phyloP scores from a whole-genome alignment of 2,113 vertebrate species.

The Sisor rabdophorus region DNA sequence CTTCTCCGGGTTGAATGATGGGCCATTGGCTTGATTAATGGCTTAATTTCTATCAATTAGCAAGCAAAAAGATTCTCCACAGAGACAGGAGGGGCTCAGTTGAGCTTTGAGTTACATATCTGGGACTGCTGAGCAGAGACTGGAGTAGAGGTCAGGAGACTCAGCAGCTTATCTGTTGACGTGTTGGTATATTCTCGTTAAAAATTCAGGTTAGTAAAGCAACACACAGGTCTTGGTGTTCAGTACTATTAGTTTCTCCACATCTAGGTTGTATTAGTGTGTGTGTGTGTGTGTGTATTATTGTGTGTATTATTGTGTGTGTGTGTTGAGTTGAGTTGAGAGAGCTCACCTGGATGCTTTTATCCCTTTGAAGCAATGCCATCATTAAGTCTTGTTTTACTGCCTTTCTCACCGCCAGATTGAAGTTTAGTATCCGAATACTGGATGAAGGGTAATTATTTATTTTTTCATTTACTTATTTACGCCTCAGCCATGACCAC shows the following conservation, averaged over 20 bases:
- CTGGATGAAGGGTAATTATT: constrained; percentile 50
- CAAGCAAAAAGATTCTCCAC: constrained; percentile 87
- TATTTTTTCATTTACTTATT: constrained; percentile 50
- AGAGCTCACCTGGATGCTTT: neutral
- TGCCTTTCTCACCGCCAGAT: constrained; percentile 46
- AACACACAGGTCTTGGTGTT: constrained; percentile 4
- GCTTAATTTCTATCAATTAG: constrained; percentile 99
- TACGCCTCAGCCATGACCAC: constrained; percentile 22
- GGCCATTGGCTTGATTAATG: constrained; percentile 99
- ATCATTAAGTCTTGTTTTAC: constrained; percentile 49
- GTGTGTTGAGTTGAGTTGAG: neutral
- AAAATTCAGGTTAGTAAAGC: constrained; percentile 7
- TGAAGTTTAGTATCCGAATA: constrained; percentile 49
- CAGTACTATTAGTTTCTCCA: constrained; percentile 6
- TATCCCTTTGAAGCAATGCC: constrained; percentile 44
- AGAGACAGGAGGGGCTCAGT: constrained; percentile 92
- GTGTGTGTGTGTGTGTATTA: neutral
- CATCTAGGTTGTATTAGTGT: neutral
- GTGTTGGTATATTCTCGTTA: constrained; percentile 6
- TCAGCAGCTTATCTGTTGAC: constrained; percentile 54
- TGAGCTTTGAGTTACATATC: constrained; percentile 98
- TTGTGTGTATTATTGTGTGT: neutral
- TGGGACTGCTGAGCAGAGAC: constrained; percentile 73
- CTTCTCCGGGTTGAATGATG: constrained; percentile 97
- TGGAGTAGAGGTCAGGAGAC: constrained; percentile 57